Evolutionary conservation across 2,797 vertebrate species (phyloP).

Genomic region (Rhinogobio ventralis): DNA sequence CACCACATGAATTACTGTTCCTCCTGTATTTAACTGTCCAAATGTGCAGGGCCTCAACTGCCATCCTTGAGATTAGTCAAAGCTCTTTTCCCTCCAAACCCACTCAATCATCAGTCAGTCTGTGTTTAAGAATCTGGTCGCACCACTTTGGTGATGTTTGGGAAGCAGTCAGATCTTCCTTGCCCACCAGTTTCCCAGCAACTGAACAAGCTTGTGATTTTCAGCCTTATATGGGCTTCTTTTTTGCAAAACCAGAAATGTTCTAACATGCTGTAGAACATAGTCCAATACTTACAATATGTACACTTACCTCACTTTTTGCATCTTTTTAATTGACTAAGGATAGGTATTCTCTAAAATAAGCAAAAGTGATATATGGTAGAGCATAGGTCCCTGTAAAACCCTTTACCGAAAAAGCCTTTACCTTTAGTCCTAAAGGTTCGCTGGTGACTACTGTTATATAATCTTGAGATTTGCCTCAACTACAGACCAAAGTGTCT

Average conservation of each 20-base stretch:
- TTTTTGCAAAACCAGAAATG: not conserved
- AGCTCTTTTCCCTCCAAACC: conserved; percentile 32
- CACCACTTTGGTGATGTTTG: conserved; percentile 36
- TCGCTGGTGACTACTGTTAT: not conserved
- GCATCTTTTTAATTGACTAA: not conserved
- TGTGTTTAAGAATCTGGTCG: conserved; percentile 33
- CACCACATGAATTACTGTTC: conserved; percentile 55
- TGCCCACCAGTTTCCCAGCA: conserved; percentile 36
- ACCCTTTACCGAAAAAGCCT: too few relatives aligned
- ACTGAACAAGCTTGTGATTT: not conserved
- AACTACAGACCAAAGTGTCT: not conserved
- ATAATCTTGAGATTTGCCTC: not conserved
- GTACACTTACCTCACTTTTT: not conserved
- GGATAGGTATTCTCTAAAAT: too few relatives aligned
- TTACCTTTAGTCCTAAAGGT: not conserved
- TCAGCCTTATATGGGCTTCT: conserved; percentile 18
- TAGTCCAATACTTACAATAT: not conserved
- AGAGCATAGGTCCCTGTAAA: not conserved
- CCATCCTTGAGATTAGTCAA: conserved; percentile 39
- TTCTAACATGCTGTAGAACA: not conserved
- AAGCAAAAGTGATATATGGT: not conserved
- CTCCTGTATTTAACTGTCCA: conserved; percentile 25
- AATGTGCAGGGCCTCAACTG: conserved; percentile 28
- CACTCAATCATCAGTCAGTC: conserved; percentile 28
- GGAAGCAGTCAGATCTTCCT: not conserved